Evolutionary conservation across 2,888 invertebrate genomes (phyloP).

Genomic region (Zelleria hepariella): DNA sequence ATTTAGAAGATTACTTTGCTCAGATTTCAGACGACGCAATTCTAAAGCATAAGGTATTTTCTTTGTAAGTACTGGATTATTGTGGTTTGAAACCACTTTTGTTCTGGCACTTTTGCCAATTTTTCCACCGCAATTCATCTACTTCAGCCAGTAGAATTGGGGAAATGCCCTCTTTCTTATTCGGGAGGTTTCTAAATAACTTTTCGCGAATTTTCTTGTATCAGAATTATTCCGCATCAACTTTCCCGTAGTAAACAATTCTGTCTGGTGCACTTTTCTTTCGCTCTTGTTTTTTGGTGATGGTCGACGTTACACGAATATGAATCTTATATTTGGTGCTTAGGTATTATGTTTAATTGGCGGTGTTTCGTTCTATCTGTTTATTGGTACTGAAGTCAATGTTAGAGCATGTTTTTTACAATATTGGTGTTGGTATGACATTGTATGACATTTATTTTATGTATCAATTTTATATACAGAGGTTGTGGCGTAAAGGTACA

Average conservation of each 20-base stretch:
- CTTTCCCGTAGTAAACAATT: constrained; percentile 11
- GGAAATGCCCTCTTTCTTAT: too few relatives aligned
- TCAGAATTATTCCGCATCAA: too few relatives aligned
- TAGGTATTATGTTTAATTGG: background rate
- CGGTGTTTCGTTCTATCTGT: constrained; percentile 5
- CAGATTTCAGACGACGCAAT: too few relatives aligned
- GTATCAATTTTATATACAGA: background rate
- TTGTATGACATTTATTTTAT: constrained; percentile 32
- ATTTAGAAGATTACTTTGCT: too few relatives aligned
- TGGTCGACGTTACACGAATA: constrained; percentile 10
- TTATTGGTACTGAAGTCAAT: constrained; percentile 16
- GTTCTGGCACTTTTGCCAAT: too few relatives aligned
- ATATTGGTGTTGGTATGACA: constrained; percentile 66
- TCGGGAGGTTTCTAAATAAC: too few relatives aligned
- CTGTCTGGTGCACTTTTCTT: constrained; percentile 47
- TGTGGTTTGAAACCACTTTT: too few relatives aligned
- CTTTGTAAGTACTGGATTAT: too few relatives aligned
- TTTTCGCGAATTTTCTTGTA: too few relatives aligned
- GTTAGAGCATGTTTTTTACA: constrained; percentile 35
- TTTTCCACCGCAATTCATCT: too few relatives aligned
- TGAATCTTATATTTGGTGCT: background rate
- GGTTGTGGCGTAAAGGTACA: background rate
- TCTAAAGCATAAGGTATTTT: too few relatives aligned
- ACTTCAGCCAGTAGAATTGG: too few relatives aligned
- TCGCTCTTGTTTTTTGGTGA: constrained; percentile 9